These are phyloP conservation scores for Indri indri DNA, from an alignment of 2,113 vertebrate species.

Conservation along the genomic window DNA sequence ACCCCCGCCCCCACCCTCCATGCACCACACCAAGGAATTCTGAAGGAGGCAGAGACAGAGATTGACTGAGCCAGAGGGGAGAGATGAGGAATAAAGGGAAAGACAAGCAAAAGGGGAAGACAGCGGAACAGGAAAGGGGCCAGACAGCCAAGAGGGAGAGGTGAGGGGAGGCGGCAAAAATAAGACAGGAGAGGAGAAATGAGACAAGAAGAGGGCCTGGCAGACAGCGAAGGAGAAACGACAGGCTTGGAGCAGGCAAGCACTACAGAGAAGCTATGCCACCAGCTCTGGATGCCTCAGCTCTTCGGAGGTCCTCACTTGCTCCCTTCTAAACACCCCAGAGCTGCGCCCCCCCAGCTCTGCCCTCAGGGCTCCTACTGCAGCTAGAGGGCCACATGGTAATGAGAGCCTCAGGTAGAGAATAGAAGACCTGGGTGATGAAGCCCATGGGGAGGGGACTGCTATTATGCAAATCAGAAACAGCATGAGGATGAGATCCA, in stretches of 20 bases:
- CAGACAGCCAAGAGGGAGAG: background rate
- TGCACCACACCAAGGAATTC: slow-evolving; percentile 28
- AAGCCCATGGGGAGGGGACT: background rate
- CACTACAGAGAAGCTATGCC: background rate
- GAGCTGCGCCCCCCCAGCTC: background rate
- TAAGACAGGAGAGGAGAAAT: background rate
- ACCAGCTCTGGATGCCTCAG: background rate
- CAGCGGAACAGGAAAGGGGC: background rate
- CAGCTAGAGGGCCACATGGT: background rate
- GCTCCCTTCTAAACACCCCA: background rate
- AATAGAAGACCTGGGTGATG: background rate
- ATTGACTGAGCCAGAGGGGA: background rate
- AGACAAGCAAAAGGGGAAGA: slow-evolving; percentile 25
- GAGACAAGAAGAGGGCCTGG: background rate
- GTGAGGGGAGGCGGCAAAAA: background rate
- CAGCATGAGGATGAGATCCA: background rate
- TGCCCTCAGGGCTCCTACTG: background rate
- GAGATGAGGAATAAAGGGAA: slow-evolving; percentile 12
- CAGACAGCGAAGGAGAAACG: slow-evolving; percentile 14
- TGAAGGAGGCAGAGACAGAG: slow-evolving; percentile 35
- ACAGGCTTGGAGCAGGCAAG: background rate
- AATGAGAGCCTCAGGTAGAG: background rate
- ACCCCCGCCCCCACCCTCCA: background rate
- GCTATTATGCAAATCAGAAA: background rate
- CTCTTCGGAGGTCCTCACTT: background rate